These are phyloP conservation scores for Phaonia tiefii DNA, from an alignment of 2,888 invertebrate species.

Conservation along the genomic window DNA sequence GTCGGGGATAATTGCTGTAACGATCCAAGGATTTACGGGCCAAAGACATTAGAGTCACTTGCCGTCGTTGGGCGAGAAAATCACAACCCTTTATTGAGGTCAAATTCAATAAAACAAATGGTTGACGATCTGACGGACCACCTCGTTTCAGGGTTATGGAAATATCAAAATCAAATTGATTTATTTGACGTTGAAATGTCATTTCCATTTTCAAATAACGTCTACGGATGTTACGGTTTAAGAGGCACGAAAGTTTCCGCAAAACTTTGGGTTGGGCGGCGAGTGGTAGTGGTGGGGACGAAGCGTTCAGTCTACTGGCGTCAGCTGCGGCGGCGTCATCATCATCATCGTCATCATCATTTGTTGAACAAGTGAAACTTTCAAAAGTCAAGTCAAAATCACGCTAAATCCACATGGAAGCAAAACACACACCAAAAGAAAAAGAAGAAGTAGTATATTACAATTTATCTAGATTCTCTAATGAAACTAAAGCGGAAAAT, in stretches of 20 bases:
- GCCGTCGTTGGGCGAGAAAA: slow-evolving; percentile 67
- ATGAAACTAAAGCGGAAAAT: background rate
- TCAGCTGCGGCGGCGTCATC: slow-evolving; percentile 6
- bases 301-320: background rate
- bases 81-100: slow-evolving; percentile 67
- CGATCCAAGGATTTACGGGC: slow-evolving; percentile 63
- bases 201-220: slow-evolving; percentile 67
- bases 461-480: slow-evolving; percentile 40
- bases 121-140: background rate
- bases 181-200: slow-evolving; percentile 58
- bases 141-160: slow-evolving; percentile 61
- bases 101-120: slow-evolving; percentile 62
- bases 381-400: slow-evolving; percentile 53
- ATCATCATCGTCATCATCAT: slow-evolving; percentile 16
- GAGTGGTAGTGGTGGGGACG: background rate
- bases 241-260: slow-evolving; percentile 59
- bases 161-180: slow-evolving; percentile 62
- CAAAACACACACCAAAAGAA: background rate
- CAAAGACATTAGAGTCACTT: slow-evolving; percentile 66
- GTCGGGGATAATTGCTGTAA: slow-evolving; percentile 65
- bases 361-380: slow-evolving; percentile 53
- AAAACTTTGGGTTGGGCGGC: slow-evolving; percentile 27
- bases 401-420: slow-evolving; percentile 34
- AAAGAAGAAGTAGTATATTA: background rate
- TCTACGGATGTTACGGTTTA: slow-evolving; percentile 64